Base-by-base conservation (phyloP, 2,888 invertebrate genomes). In the Drosophila anceps region DNA sequence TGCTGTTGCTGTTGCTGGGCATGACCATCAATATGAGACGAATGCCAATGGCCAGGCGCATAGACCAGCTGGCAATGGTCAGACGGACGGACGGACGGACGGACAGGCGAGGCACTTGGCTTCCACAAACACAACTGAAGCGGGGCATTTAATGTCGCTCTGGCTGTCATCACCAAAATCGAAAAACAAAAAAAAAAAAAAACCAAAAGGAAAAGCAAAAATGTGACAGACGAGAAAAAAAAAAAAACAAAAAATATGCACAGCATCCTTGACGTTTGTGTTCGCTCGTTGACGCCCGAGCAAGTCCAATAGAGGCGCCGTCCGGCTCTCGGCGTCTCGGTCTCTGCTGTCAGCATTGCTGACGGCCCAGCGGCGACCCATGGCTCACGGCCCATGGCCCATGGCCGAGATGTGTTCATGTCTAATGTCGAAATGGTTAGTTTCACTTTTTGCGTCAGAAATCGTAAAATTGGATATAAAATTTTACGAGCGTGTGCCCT, bases 391-490 rank as follows among this genome's bases (percentile, higher is more conserved):
- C 39, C 39, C 39, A 8, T 7, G 3, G 39, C 62, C 57, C 61
- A 62, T 61, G 64, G 79, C 58, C 72, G 81, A 86, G 90, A 89
- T 90, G 88, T 85, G 88, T 90, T 88, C 86, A 86, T 86, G 86
- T 90, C 86, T 87, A 87, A 87, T 87, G 86, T 88, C 86, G 76
- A 85, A 87, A 87, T 87, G 86, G 86, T 87, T 87, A 90, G 86
- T 87, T 87, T 87, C 86, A 87, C 88, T 87, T 90, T 87, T 90
- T 90, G 88, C 90, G 86, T 88, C 86, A 87, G 85, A 90, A 88
- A 87, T 87, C 86, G 86, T 87, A 87, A 87, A 87, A 87, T 87
- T 85, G 85, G 86, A 90, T 90, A 87, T 87, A 90, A 87, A 87
- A 90, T 87, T 87, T 87, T 87, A 87, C 90, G 86, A 87, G 88